These are phyloP conservation scores for Nasua narica DNA, from an alignment of 2,797 vertebrate species.

Conservation along the genomic window DNA sequence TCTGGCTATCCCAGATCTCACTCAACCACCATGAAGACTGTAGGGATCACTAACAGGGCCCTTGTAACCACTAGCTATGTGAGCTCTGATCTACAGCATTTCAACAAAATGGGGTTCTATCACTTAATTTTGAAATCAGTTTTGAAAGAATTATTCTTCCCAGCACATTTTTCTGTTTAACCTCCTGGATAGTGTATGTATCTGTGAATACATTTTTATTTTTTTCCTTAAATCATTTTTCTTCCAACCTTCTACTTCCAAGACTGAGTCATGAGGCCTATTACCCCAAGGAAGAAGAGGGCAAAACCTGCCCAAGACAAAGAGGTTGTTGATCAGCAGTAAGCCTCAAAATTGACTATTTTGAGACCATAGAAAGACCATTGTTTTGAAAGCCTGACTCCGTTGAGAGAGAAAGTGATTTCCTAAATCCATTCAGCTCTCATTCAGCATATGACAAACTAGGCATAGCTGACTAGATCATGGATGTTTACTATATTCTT, in stretches of 20 bases:
- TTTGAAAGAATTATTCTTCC: background rate
- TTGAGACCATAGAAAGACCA: slow-evolving; percentile 1
- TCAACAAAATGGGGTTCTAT: background rate
- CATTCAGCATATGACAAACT: slow-evolving; percentile 25
- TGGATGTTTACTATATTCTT: slow-evolving; percentile 4
- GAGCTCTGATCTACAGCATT: background rate
- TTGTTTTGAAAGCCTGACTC: slow-evolving; percentile 18
- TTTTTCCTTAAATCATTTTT: slow-evolving; percentile 38
- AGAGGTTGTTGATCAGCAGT: slow-evolving; percentile 22
- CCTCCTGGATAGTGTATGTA: background rate
- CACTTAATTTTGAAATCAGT: slow-evolving; percentile 6
- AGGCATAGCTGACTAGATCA: background rate
- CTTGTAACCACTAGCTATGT: background rate
- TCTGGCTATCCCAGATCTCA: background rate
- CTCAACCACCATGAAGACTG: background rate
- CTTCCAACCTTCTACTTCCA: slow-evolving; percentile 5
- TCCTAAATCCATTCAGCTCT: background rate
- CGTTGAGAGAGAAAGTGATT: slow-evolving; percentile 14
- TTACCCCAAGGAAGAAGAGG: background rate
- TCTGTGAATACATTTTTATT: background rate
- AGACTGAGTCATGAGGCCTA: slow-evolving; percentile 17
- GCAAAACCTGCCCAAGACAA: slow-evolving; percentile 17
- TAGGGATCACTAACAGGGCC: background rate
- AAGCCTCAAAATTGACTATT: slow-evolving; percentile 15
- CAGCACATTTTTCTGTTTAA: background rate